Conservation (phyloP, 2,113 vertebrate genomes). For the Ceratotherium simum region DNA sequence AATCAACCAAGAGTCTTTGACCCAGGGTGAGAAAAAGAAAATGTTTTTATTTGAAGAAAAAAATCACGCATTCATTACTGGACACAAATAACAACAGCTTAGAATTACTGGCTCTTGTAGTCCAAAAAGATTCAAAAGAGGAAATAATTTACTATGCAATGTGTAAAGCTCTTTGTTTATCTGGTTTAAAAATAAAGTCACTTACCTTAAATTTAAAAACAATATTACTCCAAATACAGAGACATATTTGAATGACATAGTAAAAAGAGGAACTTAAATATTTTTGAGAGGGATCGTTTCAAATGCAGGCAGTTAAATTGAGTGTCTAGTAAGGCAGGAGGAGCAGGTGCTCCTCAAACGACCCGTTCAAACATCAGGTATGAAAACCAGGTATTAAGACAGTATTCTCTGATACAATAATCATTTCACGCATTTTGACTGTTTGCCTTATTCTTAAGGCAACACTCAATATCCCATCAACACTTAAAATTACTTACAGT, state of each 20-base stretch:
- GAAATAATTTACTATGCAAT: no score
- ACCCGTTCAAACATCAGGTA: neutral
- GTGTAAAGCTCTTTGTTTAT: neutral
- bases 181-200: neutral
- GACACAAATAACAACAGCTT: neutral
- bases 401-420: neutral
- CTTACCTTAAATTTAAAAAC: no score
- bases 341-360: no score
- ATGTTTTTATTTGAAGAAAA: no score
- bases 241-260: neutral
- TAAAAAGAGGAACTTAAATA: neutral
- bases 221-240: neutral
- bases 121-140: neutral
- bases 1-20: neutral
- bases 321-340: neutral
- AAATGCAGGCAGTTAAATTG: no score
- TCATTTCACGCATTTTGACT: neutral
- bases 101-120: neutral
- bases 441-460: neutral
- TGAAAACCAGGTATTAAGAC: neutral
- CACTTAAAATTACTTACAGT: neutral
- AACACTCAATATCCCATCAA: neutral
- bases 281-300: neutral
- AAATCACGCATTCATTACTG: neutral
- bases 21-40: rapidly evolving